A percentile compares a stretch with the other conserved stretches of the same genome.
These are phyloP conservation scores for Xanthia icteritia DNA, from an alignment of 2,888 invertebrate species.

Conservation along the genomic window DNA sequence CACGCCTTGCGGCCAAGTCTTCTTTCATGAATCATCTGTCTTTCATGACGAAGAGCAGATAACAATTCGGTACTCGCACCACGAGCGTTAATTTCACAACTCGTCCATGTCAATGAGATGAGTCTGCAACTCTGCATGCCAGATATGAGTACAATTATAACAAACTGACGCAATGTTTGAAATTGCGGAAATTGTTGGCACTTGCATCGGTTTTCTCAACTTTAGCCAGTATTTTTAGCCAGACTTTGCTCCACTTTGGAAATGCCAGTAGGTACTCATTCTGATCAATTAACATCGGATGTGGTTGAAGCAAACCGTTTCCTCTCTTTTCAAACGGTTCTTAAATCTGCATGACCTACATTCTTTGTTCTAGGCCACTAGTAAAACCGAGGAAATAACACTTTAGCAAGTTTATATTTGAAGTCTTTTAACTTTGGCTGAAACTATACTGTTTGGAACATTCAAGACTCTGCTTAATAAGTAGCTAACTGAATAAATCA, in stretches of 20 bases:
- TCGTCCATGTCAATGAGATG: not conserved
- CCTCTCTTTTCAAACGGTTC: constrained; percentile 28
- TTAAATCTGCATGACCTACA: constrained; percentile 51
- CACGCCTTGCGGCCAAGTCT: too few species aligned
- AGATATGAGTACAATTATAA: not conserved
- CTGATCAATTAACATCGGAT: constrained; percentile 49
- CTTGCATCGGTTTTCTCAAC: constrained; percentile 27
- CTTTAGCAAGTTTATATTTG: constrained; percentile 19
- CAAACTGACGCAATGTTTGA: constrained; percentile 12
- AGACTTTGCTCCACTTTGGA: constrained; percentile 38
- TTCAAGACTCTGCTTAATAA: not conserved
- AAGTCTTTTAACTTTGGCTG: not conserved
- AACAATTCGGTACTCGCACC: not conserved
- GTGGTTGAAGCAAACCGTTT: constrained; percentile 24
- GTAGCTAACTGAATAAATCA: not conserved
- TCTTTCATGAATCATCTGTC: not conserved
- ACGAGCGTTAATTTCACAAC: not conserved
- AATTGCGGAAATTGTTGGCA: constrained; percentile 34
- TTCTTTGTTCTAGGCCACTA: constrained; percentile 39
- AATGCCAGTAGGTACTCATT: constrained; percentile 23
- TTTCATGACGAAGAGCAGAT: not conserved
- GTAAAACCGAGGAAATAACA: constrained; percentile 34
- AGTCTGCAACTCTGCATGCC: not conserved
- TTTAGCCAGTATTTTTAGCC: constrained; percentile 42
- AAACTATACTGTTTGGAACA: not conserved